These are phyloP conservation scores for Drosophila tani DNA, from an alignment of 1,140 invertebrate species.

Conservation along the genomic window DNA sequence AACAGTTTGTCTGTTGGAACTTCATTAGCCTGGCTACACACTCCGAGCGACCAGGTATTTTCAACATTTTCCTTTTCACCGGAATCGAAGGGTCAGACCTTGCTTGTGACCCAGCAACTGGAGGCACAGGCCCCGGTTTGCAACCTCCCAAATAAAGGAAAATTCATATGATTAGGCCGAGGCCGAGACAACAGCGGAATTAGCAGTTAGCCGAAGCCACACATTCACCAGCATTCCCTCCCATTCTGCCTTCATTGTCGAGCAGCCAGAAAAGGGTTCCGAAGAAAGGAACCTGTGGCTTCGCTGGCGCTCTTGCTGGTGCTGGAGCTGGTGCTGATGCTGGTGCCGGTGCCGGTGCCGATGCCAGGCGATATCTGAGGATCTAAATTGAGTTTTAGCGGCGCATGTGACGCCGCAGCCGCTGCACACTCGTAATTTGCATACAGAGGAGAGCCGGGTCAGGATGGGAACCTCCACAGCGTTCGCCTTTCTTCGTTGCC, in stretches of 20 bases:
- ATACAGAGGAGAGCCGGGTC: slow-evolving; percentile 66
- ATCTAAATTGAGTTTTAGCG: slow-evolving; percentile 84
- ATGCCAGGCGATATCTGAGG: slow-evolving; percentile 65
- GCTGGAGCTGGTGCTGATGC: slow-evolving; percentile 17
- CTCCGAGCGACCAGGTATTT: slow-evolving; percentile 9
- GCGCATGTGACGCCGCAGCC: slow-evolving; percentile 72
- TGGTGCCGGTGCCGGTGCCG: slow-evolving; percentile 3
- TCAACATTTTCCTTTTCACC: slow-evolving; percentile 26
- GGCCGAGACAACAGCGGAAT: slow-evolving; percentile 36
- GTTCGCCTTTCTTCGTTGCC: slow-evolving; percentile 23
- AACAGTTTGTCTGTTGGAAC: slow-evolving; percentile 19
- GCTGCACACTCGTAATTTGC: slow-evolving; percentile 74
- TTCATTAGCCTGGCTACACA: slow-evolving; percentile 25
- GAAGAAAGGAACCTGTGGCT: slow-evolving; percentile 53
- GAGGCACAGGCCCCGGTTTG: slow-evolving; percentile 2
- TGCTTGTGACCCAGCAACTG: slow-evolving; percentile 53
- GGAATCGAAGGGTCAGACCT: slow-evolving; percentile 62
- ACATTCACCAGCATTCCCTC: slow-evolving; percentile 5
- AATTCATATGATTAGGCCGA: slow-evolving; percentile 47
- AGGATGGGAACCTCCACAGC: slow-evolving; percentile 72
- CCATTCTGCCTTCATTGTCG: slow-evolving; percentile 6
- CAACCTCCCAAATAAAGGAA: slow-evolving; percentile 22
- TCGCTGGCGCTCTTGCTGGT: slow-evolving; percentile 18
- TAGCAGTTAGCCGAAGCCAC: slow-evolving; percentile 29
- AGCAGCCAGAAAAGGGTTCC: slow-evolving; percentile 1